These are phyloP conservation scores for Benitochromis conjunctus DNA, from an alignment of 2,113 vertebrate genomes.

Conservation along the genomic window DNA sequence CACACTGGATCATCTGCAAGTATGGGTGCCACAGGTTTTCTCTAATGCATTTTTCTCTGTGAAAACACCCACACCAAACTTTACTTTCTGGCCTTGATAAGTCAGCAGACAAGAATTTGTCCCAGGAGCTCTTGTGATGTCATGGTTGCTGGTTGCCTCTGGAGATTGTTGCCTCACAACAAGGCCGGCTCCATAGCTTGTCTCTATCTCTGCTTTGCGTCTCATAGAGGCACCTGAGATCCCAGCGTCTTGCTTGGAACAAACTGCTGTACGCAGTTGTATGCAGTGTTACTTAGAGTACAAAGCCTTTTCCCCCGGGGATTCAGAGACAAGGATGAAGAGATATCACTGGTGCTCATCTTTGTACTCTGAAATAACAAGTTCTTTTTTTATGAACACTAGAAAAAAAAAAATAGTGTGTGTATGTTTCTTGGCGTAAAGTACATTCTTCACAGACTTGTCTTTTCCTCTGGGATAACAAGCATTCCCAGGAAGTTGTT, in stretches of 20 bases:
- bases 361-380: conserved; percentile 23
- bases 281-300: conserved; percentile 42
- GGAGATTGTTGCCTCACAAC: conserved; percentile 63
- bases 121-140: conserved; percentile 41
- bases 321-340: conserved; percentile 37
- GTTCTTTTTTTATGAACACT: neutral
- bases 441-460: conserved; percentile 29
- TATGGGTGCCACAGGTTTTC: neutral
- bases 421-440: conserved; percentile 6
- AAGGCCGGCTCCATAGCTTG: conserved; percentile 24
- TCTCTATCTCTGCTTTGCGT: conserved; percentile 31
- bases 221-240: conserved; percentile 24
- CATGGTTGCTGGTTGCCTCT: conserved; percentile 46
- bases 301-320: conserved; percentile 45
- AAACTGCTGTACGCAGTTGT: conserved; percentile 21
- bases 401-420: neutral
- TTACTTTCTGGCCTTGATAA: conserved; percentile 41
- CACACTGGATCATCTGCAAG: neutral
- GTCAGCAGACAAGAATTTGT: conserved; percentile 27
- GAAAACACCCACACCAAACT: conserved; percentile 25
- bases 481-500: conserved; percentile 43
- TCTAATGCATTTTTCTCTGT: neutral
- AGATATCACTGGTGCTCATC: neutral
- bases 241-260: conserved; percentile 47
- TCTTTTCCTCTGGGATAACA: conserved; percentile 42